A percentile compares a stretch with the other conserved stretches of the same genome.
These are phyloP conservation scores for Vimba vimba DNA, from an alignment of 2,113 vertebrate genomes.

Conservation along the genomic window DNA sequence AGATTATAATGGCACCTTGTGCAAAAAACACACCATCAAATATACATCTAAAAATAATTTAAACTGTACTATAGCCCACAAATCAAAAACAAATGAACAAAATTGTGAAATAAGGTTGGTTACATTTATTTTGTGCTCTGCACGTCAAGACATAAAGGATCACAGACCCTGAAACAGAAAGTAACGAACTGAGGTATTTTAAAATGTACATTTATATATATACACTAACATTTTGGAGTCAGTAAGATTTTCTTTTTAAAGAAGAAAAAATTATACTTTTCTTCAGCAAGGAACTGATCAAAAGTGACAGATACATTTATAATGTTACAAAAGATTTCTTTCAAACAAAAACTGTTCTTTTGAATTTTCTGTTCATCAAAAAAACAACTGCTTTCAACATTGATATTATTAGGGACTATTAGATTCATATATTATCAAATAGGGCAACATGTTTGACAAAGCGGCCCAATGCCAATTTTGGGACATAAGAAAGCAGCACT, in stretches of 20 bases:
- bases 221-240: no score
- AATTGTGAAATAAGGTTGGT: background rate
- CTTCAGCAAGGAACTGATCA: no score
- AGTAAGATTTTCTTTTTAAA: no score
- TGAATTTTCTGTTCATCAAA: no score
- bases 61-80: background rate
- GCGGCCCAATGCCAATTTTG: background rate
- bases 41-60: background rate
- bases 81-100: background rate
- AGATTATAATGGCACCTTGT: slow-evolving; percentile 21
- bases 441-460: background rate
- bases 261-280: background rate
- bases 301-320: no score
- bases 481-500: background rate
- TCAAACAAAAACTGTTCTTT: no score
- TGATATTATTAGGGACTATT: no score
- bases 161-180: slow-evolving; percentile 34
- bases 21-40: background rate
- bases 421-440: background rate
- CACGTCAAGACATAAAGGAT: slow-evolving; percentile 34
- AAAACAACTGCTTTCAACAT: no score
- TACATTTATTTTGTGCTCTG: slow-evolving; percentile 7
- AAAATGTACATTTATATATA: background rate
- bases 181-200: slow-evolving; percentile 41
- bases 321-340: no score